Conservation (phyloP, 2,113 vertebrate species). For the Diadophis punctatus region DNA sequence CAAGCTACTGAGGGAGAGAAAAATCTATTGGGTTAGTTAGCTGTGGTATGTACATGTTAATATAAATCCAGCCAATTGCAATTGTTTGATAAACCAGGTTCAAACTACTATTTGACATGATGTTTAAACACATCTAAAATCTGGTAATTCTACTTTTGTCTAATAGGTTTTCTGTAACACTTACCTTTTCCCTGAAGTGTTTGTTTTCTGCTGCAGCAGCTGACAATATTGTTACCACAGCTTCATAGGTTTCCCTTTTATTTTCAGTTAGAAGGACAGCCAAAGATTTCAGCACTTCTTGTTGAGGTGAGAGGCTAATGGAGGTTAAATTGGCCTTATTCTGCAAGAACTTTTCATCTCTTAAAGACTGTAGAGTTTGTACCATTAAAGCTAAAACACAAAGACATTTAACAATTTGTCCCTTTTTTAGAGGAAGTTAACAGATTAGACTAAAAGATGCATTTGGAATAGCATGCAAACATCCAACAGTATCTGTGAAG, state of each 20-base stretch:
- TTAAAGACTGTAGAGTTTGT: conserved; percentile 74
- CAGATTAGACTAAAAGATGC: not conserved
- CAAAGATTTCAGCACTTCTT: conserved; percentile 77
- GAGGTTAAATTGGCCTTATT: conserved; percentile 72
- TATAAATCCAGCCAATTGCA: not conserved
- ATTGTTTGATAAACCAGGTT: not conserved
- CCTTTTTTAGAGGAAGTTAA: not conserved
- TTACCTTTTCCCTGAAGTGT: conserved; percentile 88
- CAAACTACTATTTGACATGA: not conserved
- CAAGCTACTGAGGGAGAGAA: not conserved
- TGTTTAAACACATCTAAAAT: not conserved
- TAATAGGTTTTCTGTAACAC: not conserved
- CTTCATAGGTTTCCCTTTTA: conserved; percentile 74
- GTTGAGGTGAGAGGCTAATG: conserved; percentile 73
- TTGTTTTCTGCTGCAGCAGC: conserved; percentile 73
- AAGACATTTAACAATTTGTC: not conserved
- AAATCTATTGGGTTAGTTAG: not conserved
- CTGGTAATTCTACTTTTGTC: not conserved
- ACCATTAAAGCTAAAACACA: conserved; percentile 71
- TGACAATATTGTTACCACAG: conserved; percentile 74
- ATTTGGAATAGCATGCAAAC: not conserved
- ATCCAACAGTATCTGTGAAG: not conserved
- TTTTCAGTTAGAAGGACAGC: conserved; percentile 82
- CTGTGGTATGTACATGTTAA: not conserved
- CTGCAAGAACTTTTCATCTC: conserved; percentile 66